Evolutionary conservation across 2,797 vertebrate species (phyloP), one percentile per base, ranked within the genome.

Genomic region (Delichon dasypus): DNA sequence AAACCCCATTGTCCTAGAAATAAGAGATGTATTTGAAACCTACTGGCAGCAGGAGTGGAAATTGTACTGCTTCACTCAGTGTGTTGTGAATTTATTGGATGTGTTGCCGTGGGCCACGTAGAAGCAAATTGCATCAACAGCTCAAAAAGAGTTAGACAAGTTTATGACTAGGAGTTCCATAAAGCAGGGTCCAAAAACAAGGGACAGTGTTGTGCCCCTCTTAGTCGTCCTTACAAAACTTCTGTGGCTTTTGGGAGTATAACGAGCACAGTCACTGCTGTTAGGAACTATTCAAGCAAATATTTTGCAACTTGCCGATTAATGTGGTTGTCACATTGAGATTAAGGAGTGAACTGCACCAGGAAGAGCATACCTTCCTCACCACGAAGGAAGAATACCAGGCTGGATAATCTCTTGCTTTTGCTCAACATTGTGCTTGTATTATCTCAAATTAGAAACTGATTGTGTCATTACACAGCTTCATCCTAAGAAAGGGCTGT

Each of bases 281-380:
- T 67, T 64, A 34, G 0, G 3, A 48, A 6, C 16, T 34, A 4
- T 53, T 27, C 8, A 38, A 7, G 54, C 1, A 0, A 48, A 10
- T 70, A 1, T 10, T 18, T 66, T 67, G 17, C 19, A 30, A 0
- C 44, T 82, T 48, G 36, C 19, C 26, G 25, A 6, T 75, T 82
- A 8, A 2, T 8, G 1, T 42, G 11, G 26, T 68, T 4, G 2
- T 44, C 6, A 9, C 21, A 26, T 32, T 27, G n/a, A 38, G 23
- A 26, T 32, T 50, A 16, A 64, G 45, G 29, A 51, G 27, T 36
- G 27, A 85, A 19, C 19, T 14, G 6, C 16, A 21, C n/a, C 10
- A 21, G 11, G n/a, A 44, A 42, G 11, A 20, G 11, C 11, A 5
- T 60, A 34, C 12, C 16, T 67, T 88, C 12, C 25, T 58, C 19